phyloP scores from a whole-genome alignment of 2,113 vertebrate species.

The Saguinus midas region DNA sequence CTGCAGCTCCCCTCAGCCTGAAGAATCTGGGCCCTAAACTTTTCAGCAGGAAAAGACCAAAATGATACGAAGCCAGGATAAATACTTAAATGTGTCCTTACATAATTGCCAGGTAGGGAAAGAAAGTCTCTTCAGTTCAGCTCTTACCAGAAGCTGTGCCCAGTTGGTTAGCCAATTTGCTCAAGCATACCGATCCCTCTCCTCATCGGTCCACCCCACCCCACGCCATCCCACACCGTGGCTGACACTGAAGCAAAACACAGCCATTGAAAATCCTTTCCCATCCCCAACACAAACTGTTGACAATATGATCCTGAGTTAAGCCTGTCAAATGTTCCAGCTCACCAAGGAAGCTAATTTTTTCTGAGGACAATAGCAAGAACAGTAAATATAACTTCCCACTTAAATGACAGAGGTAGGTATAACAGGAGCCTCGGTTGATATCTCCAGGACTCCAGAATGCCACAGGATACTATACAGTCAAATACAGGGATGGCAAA shows the following conservation, averaged over 20 bases:
- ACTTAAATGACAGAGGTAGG: background rate
- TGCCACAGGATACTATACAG: background rate
- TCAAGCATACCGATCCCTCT: background rate
- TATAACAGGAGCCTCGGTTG: background rate
- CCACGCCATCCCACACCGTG: too few relatives aligned
- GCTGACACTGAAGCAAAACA: background rate
- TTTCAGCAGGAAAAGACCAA: background rate
- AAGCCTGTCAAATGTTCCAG: background rate
- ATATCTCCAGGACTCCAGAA: background rate
- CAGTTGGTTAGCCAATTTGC: too few relatives aligned
- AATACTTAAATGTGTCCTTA: background rate
- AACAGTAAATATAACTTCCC: background rate
- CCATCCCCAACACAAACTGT: background rate
- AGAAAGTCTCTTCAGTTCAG: background rate
- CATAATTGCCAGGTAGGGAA: background rate
- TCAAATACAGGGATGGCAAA: background rate
- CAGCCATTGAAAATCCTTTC: background rate
- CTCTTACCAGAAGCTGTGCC: background rate
- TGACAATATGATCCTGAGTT: background rate
- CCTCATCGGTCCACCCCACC: background rate
- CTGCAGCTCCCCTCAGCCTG: background rate
- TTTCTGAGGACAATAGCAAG: background rate
- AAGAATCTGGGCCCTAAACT: background rate
- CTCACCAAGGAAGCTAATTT: background rate
- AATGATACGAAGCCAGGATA: background rate